Evolutionary conservation across 2,888 invertebrate genomes (phyloP).

Genomic region (Thereva nobilitata): DNA sequence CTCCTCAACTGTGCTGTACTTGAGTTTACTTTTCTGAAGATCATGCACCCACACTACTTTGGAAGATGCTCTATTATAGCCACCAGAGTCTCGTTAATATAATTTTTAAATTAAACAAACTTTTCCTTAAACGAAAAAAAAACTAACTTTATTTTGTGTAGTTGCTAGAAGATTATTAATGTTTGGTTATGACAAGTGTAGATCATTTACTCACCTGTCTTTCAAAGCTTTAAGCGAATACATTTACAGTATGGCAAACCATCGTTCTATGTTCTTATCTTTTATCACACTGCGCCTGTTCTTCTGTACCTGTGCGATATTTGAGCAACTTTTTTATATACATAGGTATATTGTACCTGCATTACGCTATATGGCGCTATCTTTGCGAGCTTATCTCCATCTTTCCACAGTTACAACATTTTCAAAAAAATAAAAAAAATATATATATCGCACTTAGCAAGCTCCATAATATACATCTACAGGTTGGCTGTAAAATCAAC

Average conservation of each 20-base stretch:
- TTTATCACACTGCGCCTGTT: conserved; percentile 8
- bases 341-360: too few species aligned
- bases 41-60: too few species aligned
- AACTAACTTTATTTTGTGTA: too few species aligned
- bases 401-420: conserved; percentile 11
- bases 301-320: too few species aligned
- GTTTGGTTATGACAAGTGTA: conserved; percentile 18
- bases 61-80: too few species aligned
- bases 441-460: conserved; percentile 4
- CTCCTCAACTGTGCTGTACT: too few species aligned
- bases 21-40: too few species aligned
- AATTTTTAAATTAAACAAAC: too few species aligned
- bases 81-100: too few species aligned
- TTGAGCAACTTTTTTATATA: too few species aligned
- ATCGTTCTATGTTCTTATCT: conserved; percentile 19
- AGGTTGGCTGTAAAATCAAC: background rate
- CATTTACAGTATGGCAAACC: background rate
- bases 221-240: conserved; percentile 11
- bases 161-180: background rate
- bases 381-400: conserved; percentile 17
- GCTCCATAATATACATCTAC: conserved; percentile 11
- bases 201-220: conserved; percentile 23
- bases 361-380: background rate
- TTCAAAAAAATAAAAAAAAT: conserved; percentile 1
- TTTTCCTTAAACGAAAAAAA: too few species aligned